Conservation (phyloP, 1,140 invertebrate genomes). For the Procambarus clarkii region DNA sequence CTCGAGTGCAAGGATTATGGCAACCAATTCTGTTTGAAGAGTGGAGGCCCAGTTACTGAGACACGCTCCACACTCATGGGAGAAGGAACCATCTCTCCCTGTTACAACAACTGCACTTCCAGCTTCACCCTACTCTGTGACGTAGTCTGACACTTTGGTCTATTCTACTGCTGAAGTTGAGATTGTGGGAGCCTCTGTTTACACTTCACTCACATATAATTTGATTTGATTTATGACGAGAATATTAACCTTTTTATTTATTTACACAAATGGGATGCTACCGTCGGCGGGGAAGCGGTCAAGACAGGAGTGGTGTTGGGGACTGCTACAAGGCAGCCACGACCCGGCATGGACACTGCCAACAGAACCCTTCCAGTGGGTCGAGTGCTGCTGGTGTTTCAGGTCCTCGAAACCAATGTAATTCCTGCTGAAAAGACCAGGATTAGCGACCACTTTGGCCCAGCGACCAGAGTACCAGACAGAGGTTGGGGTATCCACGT, state of each 20-base stretch:
- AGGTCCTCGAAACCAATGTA: constrained; percentile 2
- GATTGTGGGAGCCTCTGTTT: no score
- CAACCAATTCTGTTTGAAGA: no score
- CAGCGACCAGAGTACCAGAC: constrained; percentile 31
- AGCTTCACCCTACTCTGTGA: no score
- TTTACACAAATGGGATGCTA: constrained; percentile 4
- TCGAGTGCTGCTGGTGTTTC: constrained; percentile 20
- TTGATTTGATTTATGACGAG: no score
- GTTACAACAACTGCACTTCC: no score
- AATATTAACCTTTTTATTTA: neutral
- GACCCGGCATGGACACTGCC: neutral
- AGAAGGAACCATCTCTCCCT: no score
- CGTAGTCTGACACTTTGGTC: no score
- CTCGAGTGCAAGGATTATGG: no score
- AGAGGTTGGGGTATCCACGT: constrained; percentile 5
- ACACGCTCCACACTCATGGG: no score
- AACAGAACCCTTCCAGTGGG: neutral
- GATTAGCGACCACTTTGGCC: constrained; percentile 18
- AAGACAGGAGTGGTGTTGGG: constrained; percentile 26
- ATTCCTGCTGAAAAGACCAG: constrained; percentile 34
- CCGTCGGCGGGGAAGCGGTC: constrained; percentile 31
- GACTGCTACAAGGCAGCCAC: neutral
- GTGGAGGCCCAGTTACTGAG: no score
- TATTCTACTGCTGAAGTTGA: no score
- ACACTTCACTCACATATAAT: no score